Evolutionary conservation across 64 coral and sea anemone species (phyloP).

Genomic region (Astreopora myriophthalma): DNA sequence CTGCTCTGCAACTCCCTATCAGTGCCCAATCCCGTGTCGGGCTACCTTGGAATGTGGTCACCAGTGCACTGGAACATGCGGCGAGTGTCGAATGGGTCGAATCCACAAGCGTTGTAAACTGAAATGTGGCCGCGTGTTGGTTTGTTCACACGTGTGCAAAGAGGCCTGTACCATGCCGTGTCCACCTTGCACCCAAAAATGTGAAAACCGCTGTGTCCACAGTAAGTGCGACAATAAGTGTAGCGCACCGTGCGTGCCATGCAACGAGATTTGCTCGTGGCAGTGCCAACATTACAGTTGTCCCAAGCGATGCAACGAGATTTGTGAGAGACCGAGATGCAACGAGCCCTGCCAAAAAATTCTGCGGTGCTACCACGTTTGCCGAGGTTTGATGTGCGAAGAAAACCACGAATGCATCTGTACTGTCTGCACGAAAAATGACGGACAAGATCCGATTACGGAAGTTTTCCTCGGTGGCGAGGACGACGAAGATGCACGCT

Average conservation of each 20-base stretch:
- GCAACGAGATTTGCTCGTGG: conserved; percentile 25
- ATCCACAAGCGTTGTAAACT: conserved; percentile 42
- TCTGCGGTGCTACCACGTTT: not conserved
- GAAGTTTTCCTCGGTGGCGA: not conserved
- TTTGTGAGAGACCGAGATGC: conserved; percentile 61
- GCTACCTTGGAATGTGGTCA: not conserved
- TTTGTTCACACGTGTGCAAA: conserved; percentile 62
- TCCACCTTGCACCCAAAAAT: conserved; percentile 41
- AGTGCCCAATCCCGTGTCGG: not conserved
- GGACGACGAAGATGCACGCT: conserved; percentile 73
- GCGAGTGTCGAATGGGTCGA: conserved; percentile 68
- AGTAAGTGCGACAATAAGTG: conserved; percentile 27
- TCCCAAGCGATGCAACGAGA: conserved; percentile 37
- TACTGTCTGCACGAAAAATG: not conserved
- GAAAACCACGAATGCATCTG: conserved; percentile 12
- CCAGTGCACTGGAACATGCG: conserved; percentile 29
- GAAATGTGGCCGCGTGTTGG: conserved; percentile 24
- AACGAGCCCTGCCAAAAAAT: conserved; percentile 29
- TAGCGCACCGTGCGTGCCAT: conserved; percentile 51
- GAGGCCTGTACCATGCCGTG: conserved; percentile 13
- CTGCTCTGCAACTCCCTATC: not conserved
- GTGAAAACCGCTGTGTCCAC: conserved; percentile 54
- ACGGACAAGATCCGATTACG: not conserved
- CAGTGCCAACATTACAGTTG: conserved; percentile 47
- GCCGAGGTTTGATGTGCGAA: conserved; percentile 53